A percentile compares a stretch with the other conserved stretches of the same genome.
These are phyloP conservation scores for Penaeus japonicus DNA, from an alignment of 1,140 invertebrate species.

Conservation along the genomic window DNA sequence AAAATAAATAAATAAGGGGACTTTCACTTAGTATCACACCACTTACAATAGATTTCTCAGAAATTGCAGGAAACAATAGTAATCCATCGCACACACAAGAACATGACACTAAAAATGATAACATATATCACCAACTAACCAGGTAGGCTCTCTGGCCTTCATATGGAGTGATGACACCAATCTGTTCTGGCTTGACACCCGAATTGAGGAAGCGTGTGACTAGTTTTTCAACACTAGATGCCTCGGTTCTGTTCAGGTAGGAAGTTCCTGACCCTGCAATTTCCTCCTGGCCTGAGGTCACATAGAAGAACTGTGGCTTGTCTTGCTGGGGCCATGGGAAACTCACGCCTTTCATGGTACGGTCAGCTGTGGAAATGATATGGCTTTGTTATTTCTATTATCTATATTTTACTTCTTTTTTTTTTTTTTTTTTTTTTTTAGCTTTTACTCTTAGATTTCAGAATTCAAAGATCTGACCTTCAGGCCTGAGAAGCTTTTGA, in stretches of 20 bases:
- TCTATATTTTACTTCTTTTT: not conserved
- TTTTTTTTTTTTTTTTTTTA: not conserved
- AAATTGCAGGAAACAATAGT: too few relatives aligned
- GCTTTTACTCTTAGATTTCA: not conserved
- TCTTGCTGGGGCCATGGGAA: constrained; percentile 98
- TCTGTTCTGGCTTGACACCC: constrained; percentile 96
- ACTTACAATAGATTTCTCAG: too few relatives aligned
- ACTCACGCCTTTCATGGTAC: constrained; percentile 88
- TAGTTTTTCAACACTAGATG: constrained; percentile 97
- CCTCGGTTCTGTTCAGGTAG: constrained; percentile 98
- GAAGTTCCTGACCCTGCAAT: constrained; percentile 98
- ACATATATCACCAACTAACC: constrained; percentile 68
- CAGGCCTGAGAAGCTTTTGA: too few relatives aligned
- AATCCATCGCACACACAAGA: too few relatives aligned
- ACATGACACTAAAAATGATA: too few relatives aligned
- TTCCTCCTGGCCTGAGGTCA: constrained; percentile 95
- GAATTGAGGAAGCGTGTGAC: constrained; percentile 91
- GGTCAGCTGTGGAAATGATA: constrained; percentile 75
- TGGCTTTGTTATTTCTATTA: not conserved
- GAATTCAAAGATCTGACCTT: too few relatives aligned
- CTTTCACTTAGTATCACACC: too few relatives aligned
- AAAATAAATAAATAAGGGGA: too few relatives aligned
- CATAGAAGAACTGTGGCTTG: constrained; percentile 99
- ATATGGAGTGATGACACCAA: constrained; percentile 99
- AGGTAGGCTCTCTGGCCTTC: constrained; percentile 98